A percentile compares a stretch with the other conserved stretches of the same genome.
phyloP scores from a whole-genome alignment of 2,888 invertebrate genomes.

The Andricus quercusramuli region DNA sequence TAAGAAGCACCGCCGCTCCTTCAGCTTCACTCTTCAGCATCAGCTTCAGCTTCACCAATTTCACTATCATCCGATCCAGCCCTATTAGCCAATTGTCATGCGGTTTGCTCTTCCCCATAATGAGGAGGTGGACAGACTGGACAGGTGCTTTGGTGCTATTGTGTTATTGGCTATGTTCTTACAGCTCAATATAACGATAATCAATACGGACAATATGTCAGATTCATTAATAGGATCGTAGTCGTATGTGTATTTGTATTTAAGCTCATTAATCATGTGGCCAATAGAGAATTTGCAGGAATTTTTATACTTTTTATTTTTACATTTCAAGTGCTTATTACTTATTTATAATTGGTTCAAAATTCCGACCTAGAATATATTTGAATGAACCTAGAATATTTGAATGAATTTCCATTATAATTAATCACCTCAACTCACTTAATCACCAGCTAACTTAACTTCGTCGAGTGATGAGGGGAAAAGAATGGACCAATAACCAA shows the following conservation, averaged over 20 bases:
- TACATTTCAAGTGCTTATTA: no score
- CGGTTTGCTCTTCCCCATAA: constrained; percentile 60
- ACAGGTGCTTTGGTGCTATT: constrained; percentile 32
- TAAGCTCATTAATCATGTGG: no score
- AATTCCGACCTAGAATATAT: no score
- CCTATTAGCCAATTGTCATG: constrained; percentile 63
- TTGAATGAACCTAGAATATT: no score
- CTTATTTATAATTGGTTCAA: no score
- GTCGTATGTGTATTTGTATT: neutral
- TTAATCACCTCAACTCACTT: no score
- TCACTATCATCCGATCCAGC: constrained; percentile 51
- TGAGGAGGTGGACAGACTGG: constrained; percentile 52
- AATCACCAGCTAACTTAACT: no score
- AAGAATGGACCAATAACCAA: no score
- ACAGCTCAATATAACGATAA: neutral
- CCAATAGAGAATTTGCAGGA: no score
- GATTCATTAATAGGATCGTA: constrained; percentile 4
- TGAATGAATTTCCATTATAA: no score
- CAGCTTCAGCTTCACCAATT: constrained; percentile 43
- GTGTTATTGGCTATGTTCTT: constrained; percentile 6
- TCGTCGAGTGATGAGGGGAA: no score
- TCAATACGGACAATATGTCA: neutral
- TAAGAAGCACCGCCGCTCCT: constrained; percentile 55
- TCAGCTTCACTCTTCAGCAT: constrained; percentile 9
- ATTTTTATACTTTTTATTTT: no score